A percentile compares a stretch with the other conserved stretches of the same genome.
phyloP scores from a whole-genome alignment of 2,888 invertebrate genomes.

The Tanypteryx hageni region DNA sequence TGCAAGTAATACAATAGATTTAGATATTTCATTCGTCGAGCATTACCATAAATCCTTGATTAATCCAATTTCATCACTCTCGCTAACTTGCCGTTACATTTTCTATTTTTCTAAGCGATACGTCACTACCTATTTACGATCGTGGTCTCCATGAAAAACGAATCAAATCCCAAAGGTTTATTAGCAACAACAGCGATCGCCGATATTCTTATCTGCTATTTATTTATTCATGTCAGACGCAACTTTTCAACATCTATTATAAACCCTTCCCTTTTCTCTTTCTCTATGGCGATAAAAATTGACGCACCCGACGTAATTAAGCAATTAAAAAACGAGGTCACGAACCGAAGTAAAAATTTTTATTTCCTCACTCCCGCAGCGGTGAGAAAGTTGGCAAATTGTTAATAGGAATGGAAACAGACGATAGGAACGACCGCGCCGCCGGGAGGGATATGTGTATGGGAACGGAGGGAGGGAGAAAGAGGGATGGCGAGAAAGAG shows the following conservation, averaged over 20 bases:
- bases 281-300: background rate
- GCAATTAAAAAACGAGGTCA: conserved; percentile 32
- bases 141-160: no score
- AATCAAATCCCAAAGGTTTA: no score
- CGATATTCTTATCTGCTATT: no score
- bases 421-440: conserved; percentile 16
- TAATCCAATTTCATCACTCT: no score
- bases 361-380: background rate
- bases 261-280: background rate
- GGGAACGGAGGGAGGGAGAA: background rate
- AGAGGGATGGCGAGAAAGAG: background rate
- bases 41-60: no score
- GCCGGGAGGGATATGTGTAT: background rate
- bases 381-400: background rate
- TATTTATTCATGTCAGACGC: background rate
- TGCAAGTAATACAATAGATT: no score
- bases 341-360: conserved; percentile 2
- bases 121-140: no score
- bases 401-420: conserved; percentile 36
- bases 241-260: background rate
- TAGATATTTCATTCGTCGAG: no score
- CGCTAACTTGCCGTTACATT: no score
- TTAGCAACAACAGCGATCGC: no score
- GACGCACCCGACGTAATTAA: conserved; percentile 15
- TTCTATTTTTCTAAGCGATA: no score